Evolutionary conservation across 2,113 vertebrate species (phyloP).

Genomic region (Melospiza melodia): DNA sequence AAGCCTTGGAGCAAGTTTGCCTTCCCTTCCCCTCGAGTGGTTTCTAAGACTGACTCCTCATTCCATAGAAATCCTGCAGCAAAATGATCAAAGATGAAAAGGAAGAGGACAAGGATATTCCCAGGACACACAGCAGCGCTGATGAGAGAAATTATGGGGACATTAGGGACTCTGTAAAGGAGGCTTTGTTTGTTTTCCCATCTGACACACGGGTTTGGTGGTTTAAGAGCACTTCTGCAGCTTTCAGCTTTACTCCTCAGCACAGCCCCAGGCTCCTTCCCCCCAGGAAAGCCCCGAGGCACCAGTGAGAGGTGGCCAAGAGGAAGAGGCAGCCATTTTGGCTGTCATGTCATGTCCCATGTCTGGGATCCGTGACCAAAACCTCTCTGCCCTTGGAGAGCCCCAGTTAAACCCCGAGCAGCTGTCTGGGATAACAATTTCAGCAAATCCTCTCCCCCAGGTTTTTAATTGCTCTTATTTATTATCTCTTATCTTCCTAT

Average conservation of each 20-base stretch:
- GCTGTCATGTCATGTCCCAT: rapidly evolving
- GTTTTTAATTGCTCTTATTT: not conserved
- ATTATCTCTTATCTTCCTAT: not conserved
- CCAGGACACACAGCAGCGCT: rapidly evolving
- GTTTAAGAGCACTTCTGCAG: not conserved
- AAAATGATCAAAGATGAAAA: not conserved
- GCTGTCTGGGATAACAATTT: not conserved
- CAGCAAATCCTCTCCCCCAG: not conserved
- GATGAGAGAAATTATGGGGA: not conserved
- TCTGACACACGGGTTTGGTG: rapidly evolving
- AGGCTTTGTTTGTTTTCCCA: not conserved
- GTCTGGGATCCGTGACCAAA: not conserved
- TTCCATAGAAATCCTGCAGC: not conserved
- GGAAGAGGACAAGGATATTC: not conserved
- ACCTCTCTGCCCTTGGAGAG: not conserved
- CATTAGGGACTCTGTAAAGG: not conserved
- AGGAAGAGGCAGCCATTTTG: not conserved
- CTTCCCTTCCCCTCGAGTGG: not conserved
- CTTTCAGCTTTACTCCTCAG: not conserved
- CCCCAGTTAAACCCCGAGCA: not conserved
- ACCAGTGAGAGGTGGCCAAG: rapidly evolving
- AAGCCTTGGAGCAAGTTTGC: not conserved
- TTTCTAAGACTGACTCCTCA: not conserved
- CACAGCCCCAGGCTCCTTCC: not conserved
- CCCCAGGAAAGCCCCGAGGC: not conserved